Conservation (phyloP, 2,797 vertebrate genomes). For the Pseudochromis fuscus region DNA sequence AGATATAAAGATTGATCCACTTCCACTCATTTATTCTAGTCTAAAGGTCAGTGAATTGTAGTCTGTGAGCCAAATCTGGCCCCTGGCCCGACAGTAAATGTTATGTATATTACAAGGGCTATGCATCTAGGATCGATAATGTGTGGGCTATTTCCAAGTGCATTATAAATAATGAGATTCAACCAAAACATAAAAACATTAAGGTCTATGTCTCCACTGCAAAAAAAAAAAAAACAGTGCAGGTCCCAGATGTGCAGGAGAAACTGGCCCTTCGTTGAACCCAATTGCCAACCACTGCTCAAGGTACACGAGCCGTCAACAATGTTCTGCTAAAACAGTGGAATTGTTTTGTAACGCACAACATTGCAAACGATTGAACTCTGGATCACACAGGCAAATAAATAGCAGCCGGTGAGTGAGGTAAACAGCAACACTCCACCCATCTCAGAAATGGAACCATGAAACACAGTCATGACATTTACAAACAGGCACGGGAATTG, state of each 20-base stretch:
- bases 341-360: conserved; percentile 18
- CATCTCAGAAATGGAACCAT: conserved; percentile 20
- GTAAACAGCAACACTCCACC: conserved; percentile 11
- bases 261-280: conserved; percentile 34
- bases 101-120: conserved; percentile 9
- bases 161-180: neutral
- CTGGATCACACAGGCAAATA: conserved; percentile 34
- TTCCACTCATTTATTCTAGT: conserved; percentile 10
- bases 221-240: conserved; percentile 18
- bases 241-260: conserved; percentile 1
- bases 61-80: conserved; percentile 13
- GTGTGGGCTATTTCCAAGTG: neutral
- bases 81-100: conserved; percentile 14
- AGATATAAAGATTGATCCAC: neutral
- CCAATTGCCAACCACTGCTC: conserved; percentile 28
- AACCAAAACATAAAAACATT: neutral
- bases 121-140: neutral
- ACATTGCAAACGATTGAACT: conserved; percentile 33
- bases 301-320: conserved; percentile 51
- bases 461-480: conserved; percentile 25
- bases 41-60: neutral
- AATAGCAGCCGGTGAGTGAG: conserved; percentile 24
- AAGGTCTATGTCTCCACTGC: neutral
- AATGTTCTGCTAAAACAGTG: conserved; percentile 33
- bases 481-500: conserved; percentile 22